Conservation (phyloP, 1,140 invertebrate genomes). For the Acromyrmex echinatior region DNA sequence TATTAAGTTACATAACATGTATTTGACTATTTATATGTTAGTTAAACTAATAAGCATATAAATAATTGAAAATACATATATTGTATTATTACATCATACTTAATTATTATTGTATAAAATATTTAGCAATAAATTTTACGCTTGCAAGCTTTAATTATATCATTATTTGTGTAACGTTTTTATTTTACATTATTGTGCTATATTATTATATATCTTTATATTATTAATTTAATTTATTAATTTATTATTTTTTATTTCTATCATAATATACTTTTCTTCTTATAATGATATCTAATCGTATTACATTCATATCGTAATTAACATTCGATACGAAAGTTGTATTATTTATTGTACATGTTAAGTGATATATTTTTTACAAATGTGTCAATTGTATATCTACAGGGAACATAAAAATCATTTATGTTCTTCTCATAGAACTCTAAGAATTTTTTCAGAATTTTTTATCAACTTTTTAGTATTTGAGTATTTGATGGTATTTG, state of each 20-base stretch:
- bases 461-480: no score
- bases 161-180: neutral
- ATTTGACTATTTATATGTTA: neutral
- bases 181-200: neutral
- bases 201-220: neutral
- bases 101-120: neutral
- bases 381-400: neutral
- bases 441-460: no score
- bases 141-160: neutral
- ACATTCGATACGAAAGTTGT: neutral
- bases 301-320: neutral
- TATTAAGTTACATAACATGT: no score
- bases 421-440: no score
- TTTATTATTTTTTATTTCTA: neutral
- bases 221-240: conserved; percentile 10
- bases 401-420: no score
- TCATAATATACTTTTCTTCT: neutral
- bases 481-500: no score
- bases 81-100: neutral
- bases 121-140: conserved; percentile 5
- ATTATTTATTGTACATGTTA: neutral
- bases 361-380: neutral
- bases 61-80: neutral
- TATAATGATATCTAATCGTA: neutral
- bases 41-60: neutral